A percentile compares a stretch with the other conserved stretches of the same genome.
Evolutionary conservation across 2,113 vertebrate species (phyloP).

Genomic region (Psammodynastes pulverulentus): DNA sequence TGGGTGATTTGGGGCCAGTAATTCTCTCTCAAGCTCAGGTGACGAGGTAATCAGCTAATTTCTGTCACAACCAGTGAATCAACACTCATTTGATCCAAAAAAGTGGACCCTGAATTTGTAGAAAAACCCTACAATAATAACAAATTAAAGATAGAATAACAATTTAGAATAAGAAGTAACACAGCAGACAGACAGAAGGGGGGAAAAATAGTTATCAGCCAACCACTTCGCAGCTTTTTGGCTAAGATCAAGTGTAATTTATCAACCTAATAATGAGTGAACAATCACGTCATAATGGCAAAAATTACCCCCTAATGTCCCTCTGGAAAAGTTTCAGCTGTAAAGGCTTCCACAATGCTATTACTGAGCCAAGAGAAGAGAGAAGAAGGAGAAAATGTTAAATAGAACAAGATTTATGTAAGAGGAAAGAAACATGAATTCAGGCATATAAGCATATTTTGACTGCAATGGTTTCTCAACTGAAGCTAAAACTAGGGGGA

Average conservation of each 20-base stretch:
- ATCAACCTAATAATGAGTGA: neutral
- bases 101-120: too few species aligned
- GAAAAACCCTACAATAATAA: too few species aligned
- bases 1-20: too few species aligned
- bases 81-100: too few species aligned
- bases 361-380: neutral
- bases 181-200: neutral
- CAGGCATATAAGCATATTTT: neutral
- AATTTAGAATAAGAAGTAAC: neutral
- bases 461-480: neutral
- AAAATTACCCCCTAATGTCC: neutral
- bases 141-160: neutral
- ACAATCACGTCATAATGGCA: neutral
- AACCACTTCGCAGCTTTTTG: too few species aligned
- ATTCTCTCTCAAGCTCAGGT: too few species aligned
- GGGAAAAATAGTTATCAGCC: neutral
- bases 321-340: neutral
- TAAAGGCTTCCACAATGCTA: neutral
- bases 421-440: neutral
- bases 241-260: too few species aligned
- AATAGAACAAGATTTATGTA: neutral
- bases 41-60: too few species aligned
- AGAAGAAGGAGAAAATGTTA: neutral
- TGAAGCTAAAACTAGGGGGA: neutral
- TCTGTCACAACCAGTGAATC: too few species aligned